phyloP scores from a whole-genome alignment of 2,888 invertebrate genomes.

The Agrochola macilenta region DNA sequence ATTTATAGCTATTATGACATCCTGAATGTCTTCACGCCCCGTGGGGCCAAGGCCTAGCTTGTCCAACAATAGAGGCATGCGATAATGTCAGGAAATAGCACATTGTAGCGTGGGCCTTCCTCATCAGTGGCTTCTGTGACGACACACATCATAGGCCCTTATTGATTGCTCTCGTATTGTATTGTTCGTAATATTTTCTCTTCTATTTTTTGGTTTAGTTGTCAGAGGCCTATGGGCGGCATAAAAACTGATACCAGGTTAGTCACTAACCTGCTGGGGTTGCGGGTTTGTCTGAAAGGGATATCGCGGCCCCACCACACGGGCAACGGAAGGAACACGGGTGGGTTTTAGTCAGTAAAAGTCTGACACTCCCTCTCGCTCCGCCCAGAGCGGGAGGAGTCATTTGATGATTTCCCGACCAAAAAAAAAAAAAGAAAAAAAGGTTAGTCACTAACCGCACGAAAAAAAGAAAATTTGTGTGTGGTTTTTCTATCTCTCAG shows the following conservation, averaged over 20 bases:
- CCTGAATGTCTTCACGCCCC: slow-evolving; percentile 31
- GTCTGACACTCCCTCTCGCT: too few relatives aligned
- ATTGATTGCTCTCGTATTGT: slow-evolving; percentile 41
- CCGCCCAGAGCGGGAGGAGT: too few relatives aligned
- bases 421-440: too few relatives aligned
- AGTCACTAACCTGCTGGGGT: too few relatives aligned
- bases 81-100: slow-evolving; percentile 58
- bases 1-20: slow-evolving; percentile 34
- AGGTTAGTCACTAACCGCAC: too few relatives aligned
- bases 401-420: too few relatives aligned
- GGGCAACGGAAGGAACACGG: too few relatives aligned
- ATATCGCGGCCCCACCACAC: too few relatives aligned
- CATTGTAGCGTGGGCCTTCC: slow-evolving; percentile 49
- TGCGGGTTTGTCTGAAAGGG: too few relatives aligned
- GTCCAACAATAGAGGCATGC: slow-evolving; percentile 43
- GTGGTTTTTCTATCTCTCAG: neutral
- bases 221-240: too few relatives aligned
- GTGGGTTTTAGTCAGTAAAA: too few relatives aligned
- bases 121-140: slow-evolving; percentile 59
- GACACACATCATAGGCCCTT: slow-evolving; percentile 30
- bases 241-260: too few relatives aligned
- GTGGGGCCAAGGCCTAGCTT: slow-evolving; percentile 26
- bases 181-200: slow-evolving; percentile 42
- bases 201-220: slow-evolving; percentile 26
- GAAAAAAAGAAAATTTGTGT: neutral